These are phyloP conservation scores for Cordylochernes scorpioides DNA, from an alignment of 2,888 invertebrate species.

Conservation along the genomic window DNA sequence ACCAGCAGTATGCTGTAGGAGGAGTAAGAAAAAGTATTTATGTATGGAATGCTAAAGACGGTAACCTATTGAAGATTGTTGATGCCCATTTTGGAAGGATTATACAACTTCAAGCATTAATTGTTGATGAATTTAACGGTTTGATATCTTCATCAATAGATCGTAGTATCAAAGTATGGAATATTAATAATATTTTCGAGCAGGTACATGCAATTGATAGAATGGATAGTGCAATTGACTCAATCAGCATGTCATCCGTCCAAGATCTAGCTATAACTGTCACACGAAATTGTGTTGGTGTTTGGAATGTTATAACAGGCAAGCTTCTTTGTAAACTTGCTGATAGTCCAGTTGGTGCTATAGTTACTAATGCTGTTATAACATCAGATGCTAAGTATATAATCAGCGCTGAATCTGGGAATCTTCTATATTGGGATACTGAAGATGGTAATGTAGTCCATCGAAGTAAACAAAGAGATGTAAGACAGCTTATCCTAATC, in stretches of 20 bases:
- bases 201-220: constrained; percentile 84
- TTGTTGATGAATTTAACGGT: constrained; percentile 37
- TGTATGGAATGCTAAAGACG: constrained; percentile 61
- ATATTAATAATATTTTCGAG: constrained; percentile 92
- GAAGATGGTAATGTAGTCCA: constrained; percentile 41
- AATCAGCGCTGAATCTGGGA: constrained; percentile 70
- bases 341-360: constrained; percentile 70
- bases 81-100: constrained; percentile 93
- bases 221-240: constrained; percentile 79
- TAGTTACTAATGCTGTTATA: constrained; percentile 70
- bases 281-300: constrained; percentile 73
- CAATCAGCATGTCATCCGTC: constrained; percentile 35
- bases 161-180: constrained; percentile 93
- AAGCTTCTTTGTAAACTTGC: constrained; percentile 58
- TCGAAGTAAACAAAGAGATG: constrained; percentile 53
- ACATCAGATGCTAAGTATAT: constrained; percentile 57
- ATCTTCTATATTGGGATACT: constrained; percentile 63
- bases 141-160: constrained; percentile 89
- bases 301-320: constrained; percentile 72
- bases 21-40: constrained; percentile 83
- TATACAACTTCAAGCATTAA: constrained; percentile 61
- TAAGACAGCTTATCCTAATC: constrained; percentile 43
- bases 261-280: constrained; percentile 63
- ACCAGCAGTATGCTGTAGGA: constrained; percentile 70
- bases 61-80: constrained; percentile 57